A percentile compares a stretch with the other conserved stretches of the same genome.
These are phyloP conservation scores for Heliconius hewitsoni DNA, from an alignment of 1,140 invertebrate species.

Conservation along the genomic window DNA sequence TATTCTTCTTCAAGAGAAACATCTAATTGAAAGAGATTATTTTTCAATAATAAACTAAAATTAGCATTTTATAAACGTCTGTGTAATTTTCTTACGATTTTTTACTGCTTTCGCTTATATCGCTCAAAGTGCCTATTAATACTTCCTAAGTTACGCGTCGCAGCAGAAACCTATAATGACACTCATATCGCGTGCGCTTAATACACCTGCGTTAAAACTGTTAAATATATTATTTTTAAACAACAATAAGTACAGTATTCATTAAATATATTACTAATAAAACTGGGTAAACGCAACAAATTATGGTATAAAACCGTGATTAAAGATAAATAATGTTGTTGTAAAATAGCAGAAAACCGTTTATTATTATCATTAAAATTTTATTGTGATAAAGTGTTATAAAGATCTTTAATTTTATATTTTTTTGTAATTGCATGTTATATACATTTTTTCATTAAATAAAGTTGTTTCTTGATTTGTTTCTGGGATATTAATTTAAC, in stretches of 20 bases:
- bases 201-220: not conserved
- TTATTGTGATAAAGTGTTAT: not conserved
- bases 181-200: slow-evolving; percentile 15
- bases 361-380: not conserved
- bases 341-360: not conserved
- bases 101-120: slow-evolving; percentile 5
- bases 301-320: not conserved
- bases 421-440: not conserved
- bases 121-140: not conserved
- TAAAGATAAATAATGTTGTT: not conserved
- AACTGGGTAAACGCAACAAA: not conserved
- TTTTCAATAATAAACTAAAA: not conserved
- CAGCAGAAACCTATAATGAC: slow-evolving; percentile 3
- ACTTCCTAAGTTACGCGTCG: not conserved
- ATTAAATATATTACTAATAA: not conserved
- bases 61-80: not conserved
- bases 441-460: no score
- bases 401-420: not conserved
- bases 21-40: not conserved
- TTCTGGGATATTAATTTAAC: no score
- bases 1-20: not conserved
- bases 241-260: not conserved
- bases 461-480: no score
- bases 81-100: not conserved
- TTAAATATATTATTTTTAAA: slow-evolving; percentile 21